These are phyloP conservation scores for Centroberyx gerrardi DNA, from an alignment of 2,797 vertebrate genomes.

Conservation along the genomic window DNA sequence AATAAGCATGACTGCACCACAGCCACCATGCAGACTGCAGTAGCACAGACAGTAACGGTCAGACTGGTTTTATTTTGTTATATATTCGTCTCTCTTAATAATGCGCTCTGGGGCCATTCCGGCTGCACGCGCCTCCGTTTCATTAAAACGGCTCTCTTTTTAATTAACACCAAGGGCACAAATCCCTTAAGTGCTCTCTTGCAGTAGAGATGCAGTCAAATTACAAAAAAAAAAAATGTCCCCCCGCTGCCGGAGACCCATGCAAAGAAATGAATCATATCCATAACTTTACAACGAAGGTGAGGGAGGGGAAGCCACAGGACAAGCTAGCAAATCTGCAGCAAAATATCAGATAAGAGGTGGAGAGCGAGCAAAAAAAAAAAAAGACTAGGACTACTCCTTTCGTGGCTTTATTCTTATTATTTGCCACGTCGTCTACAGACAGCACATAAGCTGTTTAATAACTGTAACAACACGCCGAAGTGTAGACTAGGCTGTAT, in stretches of 20 bases:
- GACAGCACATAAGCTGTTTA: too few species aligned
- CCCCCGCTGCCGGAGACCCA: background rate
- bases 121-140: slow-evolving; percentile 61
- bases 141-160: slow-evolving; percentile 62
- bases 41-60: background rate
- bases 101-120: slow-evolving; percentile 74
- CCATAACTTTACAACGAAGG: background rate
- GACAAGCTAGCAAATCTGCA: background rate
- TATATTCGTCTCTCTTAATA: slow-evolving; percentile 74
- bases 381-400: too few species aligned
- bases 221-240: background rate
- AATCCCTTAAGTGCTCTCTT: slow-evolving; percentile 47
- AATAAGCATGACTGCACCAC: background rate
- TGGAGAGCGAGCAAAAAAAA: too few species aligned
- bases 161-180: slow-evolving; percentile 70
- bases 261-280: background rate
- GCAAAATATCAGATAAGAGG: too few species aligned
- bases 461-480: too few species aligned
- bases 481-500: too few species aligned
- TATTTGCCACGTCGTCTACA: too few species aligned
- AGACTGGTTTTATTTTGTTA: slow-evolving; percentile 1
- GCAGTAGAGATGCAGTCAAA: slow-evolving; percentile 19
- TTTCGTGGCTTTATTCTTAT: too few species aligned
- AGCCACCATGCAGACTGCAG: background rate
- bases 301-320: background rate